phyloP scores from a whole-genome alignment of 2,113 vertebrate genomes.

The Ageneiosus marmoratus region DNA sequence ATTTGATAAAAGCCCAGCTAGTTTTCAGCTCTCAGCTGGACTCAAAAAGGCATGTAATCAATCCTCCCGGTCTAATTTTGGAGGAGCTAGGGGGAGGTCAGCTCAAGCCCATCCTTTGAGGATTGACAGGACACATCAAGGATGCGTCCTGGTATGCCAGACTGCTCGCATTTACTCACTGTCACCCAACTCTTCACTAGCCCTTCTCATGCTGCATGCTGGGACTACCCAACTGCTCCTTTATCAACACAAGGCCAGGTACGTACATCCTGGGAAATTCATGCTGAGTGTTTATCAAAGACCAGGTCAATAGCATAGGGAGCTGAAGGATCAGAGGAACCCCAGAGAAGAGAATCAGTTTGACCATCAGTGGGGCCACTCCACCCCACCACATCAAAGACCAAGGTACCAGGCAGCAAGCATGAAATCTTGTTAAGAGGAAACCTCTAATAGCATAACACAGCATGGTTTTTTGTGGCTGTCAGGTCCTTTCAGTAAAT shows the following conservation, averaged over 20 bases:
- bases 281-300: conserved; percentile 70
- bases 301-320: conserved; percentile 48
- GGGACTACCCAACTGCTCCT: conserved; percentile 64
- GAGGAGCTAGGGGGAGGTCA: conserved; percentile 37
- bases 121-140: conserved; percentile 58
- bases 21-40: conserved; percentile 50
- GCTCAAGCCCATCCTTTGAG: conserved; percentile 48
- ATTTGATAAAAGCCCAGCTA: conserved; percentile 56
- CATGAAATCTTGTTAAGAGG: conserved; percentile 46
- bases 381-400: conserved; percentile 53
- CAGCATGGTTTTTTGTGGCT: conserved; percentile 26
- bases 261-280: conserved; percentile 72
- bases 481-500: conserved; percentile 21
- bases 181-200: conserved; percentile 47
- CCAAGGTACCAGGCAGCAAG: conserved; percentile 35
- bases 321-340: conserved; percentile 56
- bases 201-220: conserved; percentile 55
- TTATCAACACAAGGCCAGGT: conserved; percentile 77
- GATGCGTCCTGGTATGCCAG: conserved; percentile 42
- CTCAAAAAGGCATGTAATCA: conserved; percentile 54
- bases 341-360: conserved; percentile 34
- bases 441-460: conserved; percentile 41
- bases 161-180: conserved; percentile 46
- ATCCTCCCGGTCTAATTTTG: conserved; percentile 57
- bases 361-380: conserved; percentile 33